Evolutionary conservation across 2,113 vertebrate species (phyloP), one percentile per base, ranked within the genome.

Genomic region (Gadus macrocephalus): DNA sequence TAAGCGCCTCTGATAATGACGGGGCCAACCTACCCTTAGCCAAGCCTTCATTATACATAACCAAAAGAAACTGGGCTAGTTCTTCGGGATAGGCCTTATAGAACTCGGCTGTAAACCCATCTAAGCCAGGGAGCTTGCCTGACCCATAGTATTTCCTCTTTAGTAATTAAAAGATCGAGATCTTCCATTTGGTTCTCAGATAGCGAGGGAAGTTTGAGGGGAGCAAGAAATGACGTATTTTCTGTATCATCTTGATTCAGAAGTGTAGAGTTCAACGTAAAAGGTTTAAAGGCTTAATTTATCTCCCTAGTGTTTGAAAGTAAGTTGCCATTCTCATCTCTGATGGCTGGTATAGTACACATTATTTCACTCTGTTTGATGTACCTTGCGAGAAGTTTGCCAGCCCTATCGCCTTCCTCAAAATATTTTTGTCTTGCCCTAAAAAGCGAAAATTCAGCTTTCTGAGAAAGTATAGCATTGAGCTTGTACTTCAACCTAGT

Each of bases 91-190:
- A 60, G n/a, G 16, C 20, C 28, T 63, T 70, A 58, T 73, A 79
- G 67, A 80, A 70, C 16, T 73, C 58, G 17, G 42, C 42, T 6
- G 71, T 65, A 8, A 76, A 68, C 1, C 69, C 73, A 58, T 62
- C 73, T 38, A 58, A 25, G 19, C 70, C 64, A 7, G 27, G 64
- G 27, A 53, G 53, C 16, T 66, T 72, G 17, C 53, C 27, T 66
- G 4, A 64, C 70, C 38, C 9, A 5, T 7, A 28, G 4, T 35
- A 66, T 38, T 19, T 65, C 49, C 27, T 59, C 53, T 17, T n/a
- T 31, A 42, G 67, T 58, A 31, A 58, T 68, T 3, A 27, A 53
- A 7, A n/a, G 3, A 7, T 68, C 67, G n/a, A 68, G 67, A 9
- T 6, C 4, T 17, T 68, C 55, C 6, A 58, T 14, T 22, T 68